These are phyloP conservation scores for Subanguina moxae DNA, from an alignment of 1,140 invertebrate species.

Conservation along the genomic window DNA sequence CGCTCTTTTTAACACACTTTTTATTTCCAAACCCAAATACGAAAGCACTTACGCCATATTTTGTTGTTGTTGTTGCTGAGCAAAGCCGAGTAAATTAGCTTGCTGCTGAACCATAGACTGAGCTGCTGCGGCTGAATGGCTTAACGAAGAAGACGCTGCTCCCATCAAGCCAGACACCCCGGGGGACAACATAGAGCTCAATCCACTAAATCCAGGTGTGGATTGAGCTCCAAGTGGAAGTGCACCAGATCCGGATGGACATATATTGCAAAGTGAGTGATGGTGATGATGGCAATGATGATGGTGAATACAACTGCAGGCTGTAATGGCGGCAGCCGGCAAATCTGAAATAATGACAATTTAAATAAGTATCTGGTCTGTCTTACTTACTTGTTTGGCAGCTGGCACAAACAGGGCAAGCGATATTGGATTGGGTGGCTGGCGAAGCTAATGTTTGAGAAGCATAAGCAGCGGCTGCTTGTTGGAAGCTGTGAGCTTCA, in stretches of 20 bases:
- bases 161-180: not conserved
- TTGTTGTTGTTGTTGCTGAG: constrained; percentile 7
- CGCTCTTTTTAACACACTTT: no score
- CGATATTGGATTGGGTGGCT: not conserved
- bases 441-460: not conserved
- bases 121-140: not conserved
- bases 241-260: not conserved
- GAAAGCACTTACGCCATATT: not conserved
- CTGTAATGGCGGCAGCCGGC: not conserved
- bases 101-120: not conserved
- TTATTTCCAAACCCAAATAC: no score
- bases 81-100: not conserved
- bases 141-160: not conserved
- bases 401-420: constrained; percentile 6
- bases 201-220: not conserved
- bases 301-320: constrained; percentile 7
- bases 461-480: not conserved
- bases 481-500: not conserved
- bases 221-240: not conserved
- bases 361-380: no score
- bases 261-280: not conserved
- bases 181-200: not conserved
- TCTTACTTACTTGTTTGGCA: no score
- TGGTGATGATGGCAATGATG: constrained; percentile 18
- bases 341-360: no score